Evolutionary conservation across 2,888 invertebrate species (phyloP), one percentile per base, ranked within the genome.

Genomic region (Pelosia muscerda): DNA sequence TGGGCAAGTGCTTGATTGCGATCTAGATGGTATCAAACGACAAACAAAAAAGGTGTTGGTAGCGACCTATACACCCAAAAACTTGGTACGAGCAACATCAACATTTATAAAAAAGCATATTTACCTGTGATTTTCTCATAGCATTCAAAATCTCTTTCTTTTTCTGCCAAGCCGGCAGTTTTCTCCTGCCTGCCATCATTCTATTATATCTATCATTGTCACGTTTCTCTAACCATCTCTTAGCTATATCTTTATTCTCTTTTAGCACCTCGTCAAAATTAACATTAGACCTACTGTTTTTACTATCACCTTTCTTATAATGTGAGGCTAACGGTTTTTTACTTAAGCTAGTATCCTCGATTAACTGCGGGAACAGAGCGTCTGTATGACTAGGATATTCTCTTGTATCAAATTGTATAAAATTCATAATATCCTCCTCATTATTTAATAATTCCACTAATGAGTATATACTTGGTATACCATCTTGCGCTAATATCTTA

Each of bases 91-190:
- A 22, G 0, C 9, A 22, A 53, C 19, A 22, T 8, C 53, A 22
- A 22, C n/a, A 22, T 53, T 2, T 10, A 22, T 6, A 53, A 53
- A 23, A 28, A 2, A 28, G 11, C 22, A 34, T 8, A 77, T 77
- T 75, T 62, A 96, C 95, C 90, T 96, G 96, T 66, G 96, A 96
- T 65, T 95, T 94, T 49, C 95, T 92, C 54, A 98, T 95, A 0
- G 96, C 93, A 73, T 96, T 95, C 69, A 98, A 89, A 79, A 98
- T 97, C 71, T 96, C 96, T 54, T 96, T 94, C 90, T 95, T 96
- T 84, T 96, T 96, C 23, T 93, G 90, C 96, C 97, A 98, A 0
- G 97, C 97, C 0, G 98, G 98, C 63, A 98, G 89, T 79, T 96
- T 95, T 82, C 94, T 95, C 70, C 98, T 93, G 0, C 85, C 87